phyloP scores from a whole-genome alignment of 2,797 vertebrate species.

The Monodelphis domestica region DNA sequence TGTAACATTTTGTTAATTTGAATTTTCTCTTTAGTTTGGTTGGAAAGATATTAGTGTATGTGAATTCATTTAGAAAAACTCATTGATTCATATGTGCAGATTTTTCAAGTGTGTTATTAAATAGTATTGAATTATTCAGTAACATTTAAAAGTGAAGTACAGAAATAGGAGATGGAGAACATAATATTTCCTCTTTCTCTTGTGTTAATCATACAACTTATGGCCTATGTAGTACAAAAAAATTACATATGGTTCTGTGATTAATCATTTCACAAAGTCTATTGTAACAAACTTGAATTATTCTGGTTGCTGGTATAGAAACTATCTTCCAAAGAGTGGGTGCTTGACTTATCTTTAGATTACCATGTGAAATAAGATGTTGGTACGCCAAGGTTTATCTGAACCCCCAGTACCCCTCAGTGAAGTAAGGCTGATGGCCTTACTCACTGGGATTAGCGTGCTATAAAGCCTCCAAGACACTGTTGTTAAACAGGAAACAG shows the following conservation, averaged over 20 bases:
- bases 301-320: background rate
- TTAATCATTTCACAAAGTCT: background rate
- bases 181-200: slow-evolving; percentile 16
- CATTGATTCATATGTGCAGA: slow-evolving; percentile 2
- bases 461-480: no score
- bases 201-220: background rate
- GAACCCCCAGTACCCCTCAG: no score
- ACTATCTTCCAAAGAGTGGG: background rate
- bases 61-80: slow-evolving; percentile 18
- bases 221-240: background rate
- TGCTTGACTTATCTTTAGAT: background rate
- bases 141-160: slow-evolving; percentile 34
- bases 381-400: no score
- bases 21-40: background rate
- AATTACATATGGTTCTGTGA: background rate
- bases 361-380: no score
- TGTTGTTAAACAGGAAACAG: no score
- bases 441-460: no score
- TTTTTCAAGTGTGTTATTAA: slow-evolving; percentile 60
- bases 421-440: no score
- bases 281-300: background rate
- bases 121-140: slow-evolving; percentile 13
- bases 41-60: background rate
- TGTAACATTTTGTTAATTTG: background rate
- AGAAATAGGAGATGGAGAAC: slow-evolving; percentile 19